Percentiles rank a stretch among this genome's conserved stretches.
phyloP scores from a whole-genome alignment of 2,797 vertebrate species.

The Schizothorax lantsangensis region DNA sequence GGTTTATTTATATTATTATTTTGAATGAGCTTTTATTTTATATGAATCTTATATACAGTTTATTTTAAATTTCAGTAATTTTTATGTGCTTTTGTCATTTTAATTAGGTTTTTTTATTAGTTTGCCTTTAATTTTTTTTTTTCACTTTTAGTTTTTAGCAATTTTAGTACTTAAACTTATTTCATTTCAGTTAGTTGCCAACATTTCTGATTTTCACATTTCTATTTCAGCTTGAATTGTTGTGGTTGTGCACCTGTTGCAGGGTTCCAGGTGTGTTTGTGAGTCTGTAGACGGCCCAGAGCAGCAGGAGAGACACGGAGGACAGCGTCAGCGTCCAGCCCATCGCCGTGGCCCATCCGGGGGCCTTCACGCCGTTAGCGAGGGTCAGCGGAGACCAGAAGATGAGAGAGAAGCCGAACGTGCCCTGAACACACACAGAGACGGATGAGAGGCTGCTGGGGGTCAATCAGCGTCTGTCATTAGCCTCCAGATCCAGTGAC shows the following conservation, averaged over 20 bases:
- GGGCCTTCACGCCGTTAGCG: constrained; percentile 69
- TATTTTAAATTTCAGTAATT: too few species aligned
- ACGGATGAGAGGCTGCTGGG: background rate
- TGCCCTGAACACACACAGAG: constrained; percentile 63
- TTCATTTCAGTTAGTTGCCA: too few species aligned
- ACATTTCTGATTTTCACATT: too few species aligned
- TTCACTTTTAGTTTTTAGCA: too few species aligned
- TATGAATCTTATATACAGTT: too few species aligned
- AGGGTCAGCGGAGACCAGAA: constrained; percentile 74
- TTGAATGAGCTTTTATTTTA: too few species aligned
- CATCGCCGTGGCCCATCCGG: constrained; percentile 70
- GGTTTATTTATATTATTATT: too few species aligned
- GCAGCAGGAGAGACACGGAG: constrained; percentile 76
- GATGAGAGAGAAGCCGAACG: constrained; percentile 76
- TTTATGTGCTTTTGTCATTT: too few species aligned
- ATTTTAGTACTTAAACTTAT: too few species aligned
- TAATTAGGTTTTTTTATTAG: too few species aligned
- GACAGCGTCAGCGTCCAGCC: constrained; percentile 76
- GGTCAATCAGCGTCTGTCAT: background rate
- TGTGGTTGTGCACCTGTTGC: constrained; percentile 63
- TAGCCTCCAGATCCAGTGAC: constrained; percentile 50
- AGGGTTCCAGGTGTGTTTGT: constrained; percentile 68
- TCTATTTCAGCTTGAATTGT: too few species aligned
- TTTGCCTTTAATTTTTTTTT: too few species aligned
- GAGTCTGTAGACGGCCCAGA: constrained; percentile 74